Evolutionary conservation across 1,140 invertebrate genomes (phyloP).

Genomic region (Nasonia vitripennis): DNA sequence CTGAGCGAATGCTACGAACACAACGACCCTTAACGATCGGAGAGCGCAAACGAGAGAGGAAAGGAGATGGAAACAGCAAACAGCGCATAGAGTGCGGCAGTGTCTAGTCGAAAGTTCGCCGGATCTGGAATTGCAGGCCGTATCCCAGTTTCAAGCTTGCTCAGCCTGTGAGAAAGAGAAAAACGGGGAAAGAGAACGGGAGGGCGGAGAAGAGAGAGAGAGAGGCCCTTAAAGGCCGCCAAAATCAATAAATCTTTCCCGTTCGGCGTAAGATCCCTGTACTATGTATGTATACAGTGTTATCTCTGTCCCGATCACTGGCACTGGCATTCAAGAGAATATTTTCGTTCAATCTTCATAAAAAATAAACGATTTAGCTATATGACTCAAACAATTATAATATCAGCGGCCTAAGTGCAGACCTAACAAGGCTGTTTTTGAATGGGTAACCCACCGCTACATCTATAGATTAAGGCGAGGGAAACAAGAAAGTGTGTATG

Average conservation of each 20-base stretch:
- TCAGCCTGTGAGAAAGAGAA: conserved; percentile 44
- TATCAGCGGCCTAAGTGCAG: too few species aligned
- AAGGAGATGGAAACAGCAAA: conserved; percentile 11
- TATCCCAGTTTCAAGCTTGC: conserved; percentile 58
- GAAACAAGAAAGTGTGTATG: too few species aligned
- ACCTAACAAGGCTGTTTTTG: too few species aligned
- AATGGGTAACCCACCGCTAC: too few species aligned
- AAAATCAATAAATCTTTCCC: conserved; percentile 48
- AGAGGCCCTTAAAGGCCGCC: conserved; percentile 53
- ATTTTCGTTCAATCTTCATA: too few species aligned
- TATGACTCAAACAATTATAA: too few species aligned
- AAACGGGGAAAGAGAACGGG: conserved; percentile 15
- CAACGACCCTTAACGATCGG: neutral
- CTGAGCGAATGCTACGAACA: too few species aligned
- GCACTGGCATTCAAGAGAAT: neutral
- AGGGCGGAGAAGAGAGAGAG: conserved; percentile 38
- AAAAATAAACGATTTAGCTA: too few species aligned
- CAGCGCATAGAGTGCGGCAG: conserved; percentile 39
- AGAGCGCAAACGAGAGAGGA: neutral
- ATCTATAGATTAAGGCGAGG: too few species aligned
- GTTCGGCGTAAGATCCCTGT: conserved; percentile 26
- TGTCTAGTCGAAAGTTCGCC: conserved; percentile 46
- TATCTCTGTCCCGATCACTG: neutral
- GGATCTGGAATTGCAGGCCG: conserved; percentile 35
- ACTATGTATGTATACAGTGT: neutral